Percentiles rank a stretch among this genome's conserved stretches.
phyloP scores from a whole-genome alignment of 1,140 invertebrate genomes.

The Drosophila nasuta region DNA sequence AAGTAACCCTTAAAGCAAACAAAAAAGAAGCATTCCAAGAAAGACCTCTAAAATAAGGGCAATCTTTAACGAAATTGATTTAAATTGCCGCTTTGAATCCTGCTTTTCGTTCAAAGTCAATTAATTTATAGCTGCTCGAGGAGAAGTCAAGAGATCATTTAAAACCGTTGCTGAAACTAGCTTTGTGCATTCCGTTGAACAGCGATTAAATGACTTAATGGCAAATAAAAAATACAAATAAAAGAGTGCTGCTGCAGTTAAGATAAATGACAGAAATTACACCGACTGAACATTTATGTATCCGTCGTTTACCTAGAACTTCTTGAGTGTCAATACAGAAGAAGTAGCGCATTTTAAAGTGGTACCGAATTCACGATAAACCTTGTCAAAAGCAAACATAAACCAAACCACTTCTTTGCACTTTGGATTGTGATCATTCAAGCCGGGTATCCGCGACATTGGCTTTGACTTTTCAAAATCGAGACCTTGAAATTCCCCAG shows the following conservation, averaged over 20 bases:
- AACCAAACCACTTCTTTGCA: neutral
- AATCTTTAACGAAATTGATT: no score
- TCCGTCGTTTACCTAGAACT: neutral
- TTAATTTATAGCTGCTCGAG: no score
- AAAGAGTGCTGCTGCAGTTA: neutral
- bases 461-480: neutral
- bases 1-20: no score
- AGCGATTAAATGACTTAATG: neutral
- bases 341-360: neutral
- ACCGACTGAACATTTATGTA: neutral
- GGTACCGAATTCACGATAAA: neutral
- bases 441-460: neutral
- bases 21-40: no score
- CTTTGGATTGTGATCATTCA: neutral
- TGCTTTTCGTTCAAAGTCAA: no score
- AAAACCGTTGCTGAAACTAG: no score
- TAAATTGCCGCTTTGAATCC: no score
- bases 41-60: no score
- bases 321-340: neutral
- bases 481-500: neutral
- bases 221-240: neutral
- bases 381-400: constrained; percentile 6
- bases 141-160: no score
- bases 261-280: no score
- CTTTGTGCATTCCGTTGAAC: neutral